Evolutionary conservation across 2,797 vertebrate genomes (phyloP), one percentile per base, ranked within the genome.

Genomic region (Arnoldichthys spilopterus): DNA sequence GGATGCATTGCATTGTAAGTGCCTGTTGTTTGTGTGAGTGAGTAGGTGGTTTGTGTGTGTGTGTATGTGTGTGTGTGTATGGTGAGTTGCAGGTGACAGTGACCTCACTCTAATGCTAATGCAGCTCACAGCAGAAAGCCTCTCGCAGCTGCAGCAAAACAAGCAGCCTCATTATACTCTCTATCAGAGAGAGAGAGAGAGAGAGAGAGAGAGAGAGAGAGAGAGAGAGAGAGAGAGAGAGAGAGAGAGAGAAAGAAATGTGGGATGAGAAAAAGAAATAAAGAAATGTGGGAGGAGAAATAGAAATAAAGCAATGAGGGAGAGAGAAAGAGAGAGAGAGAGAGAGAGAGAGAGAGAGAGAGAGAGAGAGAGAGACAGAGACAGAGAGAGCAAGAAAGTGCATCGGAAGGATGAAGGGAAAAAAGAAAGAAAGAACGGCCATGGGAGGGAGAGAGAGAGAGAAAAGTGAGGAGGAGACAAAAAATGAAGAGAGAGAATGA

Each of bases 161-260:
- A 92, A 92, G 87, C 85, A 59, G 76, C 34, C 86, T 91, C 90
- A 91, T 92, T 93, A 92, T 92, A 77, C 89, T 87, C 85, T 78
- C 80, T 90, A 90, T 91, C 87, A 90, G 89, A 92, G 89, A 87
- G 85, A 87, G 81, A 78, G 74, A 78, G 32, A 43, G 62, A 43
- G 34, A 22, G 11, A 64, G 32, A 64, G n/a, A 64, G 34, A 64
- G 62, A 64, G 34, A 22, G 34, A 43, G n/a, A 43, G 34, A 22
- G n/a, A 40, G 34, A 22, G 34, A 40, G 20, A 12, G 34, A 40
- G 20, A 37, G 34, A 64, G 20, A 43, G 64, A 45, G 22, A 47
- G 40, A 67, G 37, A 26, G 22, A 67, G 83, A 86, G 40, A 75
- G 83, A 88, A 70, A 61, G 76, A 86, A 79, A 86, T 26, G 58